Evolutionary conservation across 1,140 invertebrate genomes (phyloP), one percentile per base, ranked within the genome.

Genomic region (Aphelinus atriplicis): DNA sequence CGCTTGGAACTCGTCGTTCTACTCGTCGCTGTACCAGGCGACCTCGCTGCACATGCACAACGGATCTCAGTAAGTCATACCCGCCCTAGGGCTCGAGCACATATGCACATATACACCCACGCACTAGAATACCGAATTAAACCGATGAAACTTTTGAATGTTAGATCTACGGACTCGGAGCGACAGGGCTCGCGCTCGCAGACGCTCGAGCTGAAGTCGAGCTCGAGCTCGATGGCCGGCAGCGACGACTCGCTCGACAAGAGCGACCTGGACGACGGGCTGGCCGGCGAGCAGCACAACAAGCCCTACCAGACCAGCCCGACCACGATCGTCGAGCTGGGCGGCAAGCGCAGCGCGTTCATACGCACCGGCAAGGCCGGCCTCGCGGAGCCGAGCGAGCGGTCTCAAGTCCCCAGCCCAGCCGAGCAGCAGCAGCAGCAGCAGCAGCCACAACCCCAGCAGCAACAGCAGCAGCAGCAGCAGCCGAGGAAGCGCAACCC

Each of bases 401-500:
- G 69, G 1, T 42, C 73, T 76, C 46, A 71, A 71, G 66, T 26
- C 26, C 26, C 43, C 56, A n/a, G 79, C 76, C 56, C 80, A 83
- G 68, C 67, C 77, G 65, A 79, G 75, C 66, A 79, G 77, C 58
- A 73, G 79, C 73, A 77, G 78, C 76, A 76, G 79, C 81, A 78
- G 79, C 77, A 78, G 56, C 80, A 76, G 71, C 81, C 79, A 55
- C 80, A 80, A 64, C 77, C 70, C 47, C 74, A 79, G 51, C 63
- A 73, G 47, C 78, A 82, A n/a, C 81, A 79, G 62, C 70, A 82
- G 60, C 78, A 77, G n/a, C 70, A 73, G n/a, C 70, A 83, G 56
- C 79, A 78, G 9, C 74, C 75, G 7, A 92, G 91, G 78, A 95
- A 94, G 83, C 91, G 91, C 63, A 95, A 95, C 85, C 94, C 94